A percentile compares a stretch with the other conserved stretches of the same genome.
Conservation (phyloP, 1,140 invertebrate genomes). For the Brachionus manjavacas region DNA sequence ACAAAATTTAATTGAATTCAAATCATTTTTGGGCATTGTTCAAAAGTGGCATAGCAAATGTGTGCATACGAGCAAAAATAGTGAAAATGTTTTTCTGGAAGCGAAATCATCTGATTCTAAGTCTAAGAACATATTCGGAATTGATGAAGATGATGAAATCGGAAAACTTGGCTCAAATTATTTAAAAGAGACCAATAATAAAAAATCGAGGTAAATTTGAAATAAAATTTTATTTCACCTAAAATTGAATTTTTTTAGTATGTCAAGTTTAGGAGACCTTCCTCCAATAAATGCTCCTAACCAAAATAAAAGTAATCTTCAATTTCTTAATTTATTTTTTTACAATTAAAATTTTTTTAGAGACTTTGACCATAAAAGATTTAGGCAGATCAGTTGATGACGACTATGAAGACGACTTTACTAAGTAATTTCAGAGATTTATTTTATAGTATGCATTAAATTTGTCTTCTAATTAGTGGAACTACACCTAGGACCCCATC, state of each 20-base stretch:
- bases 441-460: not conserved
- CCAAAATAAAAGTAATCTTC: not conserved
- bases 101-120: not conserved
- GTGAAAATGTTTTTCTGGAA: not conserved
- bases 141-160: not conserved
- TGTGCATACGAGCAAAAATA: not conserved
- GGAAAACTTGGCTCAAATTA: not conserved
- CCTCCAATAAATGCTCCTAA: not conserved
- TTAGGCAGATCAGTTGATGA: slow-evolving; percentile 7
- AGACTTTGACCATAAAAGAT: not conserved
- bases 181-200: not conserved
- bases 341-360: not conserved
- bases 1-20: not conserved
- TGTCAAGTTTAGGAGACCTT: slow-evolving; percentile 1
- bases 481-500: slow-evolving; percentile 12
- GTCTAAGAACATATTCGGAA: not conserved
- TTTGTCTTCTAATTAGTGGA: not conserved
- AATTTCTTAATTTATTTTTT: too few species aligned
- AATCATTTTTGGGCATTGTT: not conserved
- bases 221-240: not conserved
- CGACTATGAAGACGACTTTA: slow-evolving; percentile 31
- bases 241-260: not conserved
- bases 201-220: not conserved
- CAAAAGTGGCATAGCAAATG: slow-evolving; percentile 25
- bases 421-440: not conserved